phyloP scores from a whole-genome alignment of 2,113 vertebrate genomes.

The Gallinago media region DNA sequence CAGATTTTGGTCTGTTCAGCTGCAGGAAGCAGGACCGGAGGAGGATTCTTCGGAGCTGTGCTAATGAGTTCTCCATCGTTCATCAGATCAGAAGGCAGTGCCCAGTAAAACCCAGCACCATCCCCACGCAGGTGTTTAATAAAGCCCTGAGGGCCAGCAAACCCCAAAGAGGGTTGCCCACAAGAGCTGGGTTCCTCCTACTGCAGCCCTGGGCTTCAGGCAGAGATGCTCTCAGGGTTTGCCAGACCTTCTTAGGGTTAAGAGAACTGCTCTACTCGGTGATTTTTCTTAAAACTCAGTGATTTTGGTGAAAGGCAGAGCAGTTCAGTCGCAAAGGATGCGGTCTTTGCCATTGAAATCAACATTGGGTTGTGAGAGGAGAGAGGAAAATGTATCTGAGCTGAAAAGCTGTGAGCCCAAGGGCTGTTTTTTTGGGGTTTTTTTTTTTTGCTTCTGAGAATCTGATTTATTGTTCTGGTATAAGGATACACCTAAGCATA shows the following conservation, averaged over 20 bases:
- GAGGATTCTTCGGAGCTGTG: not conserved
- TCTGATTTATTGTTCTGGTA: not conserved
- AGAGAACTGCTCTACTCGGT: not conserved
- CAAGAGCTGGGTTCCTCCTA: not conserved
- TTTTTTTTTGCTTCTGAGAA: not conserved
- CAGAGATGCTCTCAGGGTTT: not conserved
- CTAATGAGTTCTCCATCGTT: not conserved
- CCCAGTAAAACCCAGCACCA: not conserved
- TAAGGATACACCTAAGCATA: not conserved
- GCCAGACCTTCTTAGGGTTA: not conserved
- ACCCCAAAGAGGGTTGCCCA: not conserved
- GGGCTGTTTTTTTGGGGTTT: too few relatives aligned
- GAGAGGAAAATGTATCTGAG: not conserved
- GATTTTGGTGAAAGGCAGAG: not conserved
- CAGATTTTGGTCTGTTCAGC: not conserved
- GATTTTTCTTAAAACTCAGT: not conserved
- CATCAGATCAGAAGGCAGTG: not conserved
- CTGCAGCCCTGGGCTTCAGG: not conserved
- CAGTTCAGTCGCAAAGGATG: not conserved
- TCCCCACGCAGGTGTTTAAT: accelerated
- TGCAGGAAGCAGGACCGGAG: accelerated
- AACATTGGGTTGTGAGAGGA: not conserved
- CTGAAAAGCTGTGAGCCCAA: not conserved
- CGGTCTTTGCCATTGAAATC: not conserved
- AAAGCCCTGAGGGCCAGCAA: not conserved